Percentiles rank a stretch among this genome's conserved stretches.
Evolutionary conservation across 2,797 vertebrate genomes (phyloP).

Genomic region (Betta splendens): DNA sequence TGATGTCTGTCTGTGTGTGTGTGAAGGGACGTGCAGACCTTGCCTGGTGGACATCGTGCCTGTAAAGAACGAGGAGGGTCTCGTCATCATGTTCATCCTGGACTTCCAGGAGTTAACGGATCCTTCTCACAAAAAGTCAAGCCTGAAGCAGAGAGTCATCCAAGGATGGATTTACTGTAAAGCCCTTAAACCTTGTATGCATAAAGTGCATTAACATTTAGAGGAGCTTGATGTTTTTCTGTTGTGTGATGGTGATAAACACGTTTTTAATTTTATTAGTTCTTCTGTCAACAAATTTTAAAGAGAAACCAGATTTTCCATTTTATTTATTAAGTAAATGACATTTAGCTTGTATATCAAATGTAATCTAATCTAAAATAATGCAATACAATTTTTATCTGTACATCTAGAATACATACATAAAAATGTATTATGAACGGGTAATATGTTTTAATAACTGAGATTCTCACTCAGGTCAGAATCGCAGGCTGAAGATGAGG

Average conservation of each 20-base stretch:
- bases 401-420: no score
- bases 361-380: no score
- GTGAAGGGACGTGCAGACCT: slow-evolving; percentile 88
- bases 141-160: slow-evolving; percentile 85
- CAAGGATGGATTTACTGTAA: slow-evolving; percentile 84
- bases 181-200: not conserved
- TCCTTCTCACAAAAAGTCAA: slow-evolving; percentile 83
- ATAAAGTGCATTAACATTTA: not conserved
- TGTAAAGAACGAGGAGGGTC: slow-evolving; percentile 92
- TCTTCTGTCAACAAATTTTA: no score
- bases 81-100: slow-evolving; percentile 98
- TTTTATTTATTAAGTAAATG: not conserved
- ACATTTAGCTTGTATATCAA: no score
- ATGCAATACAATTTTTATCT: no score
- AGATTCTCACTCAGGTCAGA: slow-evolving; percentile 81
- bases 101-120: slow-evolving; percentile 93
- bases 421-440: no score
- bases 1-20: not conserved
- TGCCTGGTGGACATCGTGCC: slow-evolving; percentile 95
- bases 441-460: no score
- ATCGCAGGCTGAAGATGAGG: slow-evolving; percentile 85
- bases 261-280: no score
- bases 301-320: no score
- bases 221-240: not conserved
- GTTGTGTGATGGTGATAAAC: no score